Evolutionary conservation across 2,888 invertebrate genomes (phyloP), one percentile per base, ranked within the genome.

Genomic region (Pterostichus niger): DNA sequence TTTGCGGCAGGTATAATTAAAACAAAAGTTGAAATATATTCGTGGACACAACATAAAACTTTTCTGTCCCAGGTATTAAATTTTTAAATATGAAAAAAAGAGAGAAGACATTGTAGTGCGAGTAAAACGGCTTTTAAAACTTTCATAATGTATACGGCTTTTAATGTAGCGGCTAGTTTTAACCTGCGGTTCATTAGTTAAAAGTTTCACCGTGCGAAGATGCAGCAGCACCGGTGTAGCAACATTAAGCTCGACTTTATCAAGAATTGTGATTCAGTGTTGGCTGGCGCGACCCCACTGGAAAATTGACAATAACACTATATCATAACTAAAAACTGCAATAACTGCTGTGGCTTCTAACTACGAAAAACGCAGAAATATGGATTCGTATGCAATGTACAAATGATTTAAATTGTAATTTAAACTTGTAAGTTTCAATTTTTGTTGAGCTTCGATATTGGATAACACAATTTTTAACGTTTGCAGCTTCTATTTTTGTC

Each of bases 131-230:
- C 75, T 82, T 82, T 82, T 73, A 82, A 75, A 82, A 82, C 61
- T 82, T 82, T 75, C 56, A 75, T 82, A 82, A 82, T 82, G 82
- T 82, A 59, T 75, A 82, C 82, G 15, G 46, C 49, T 82, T 82
- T 82, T 80, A 82, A 82, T 82, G 82, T 75, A 75, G 46, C 61
- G 46, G 52, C 80, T 80, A 80, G 80, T 71, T 80, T 49, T 40
- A 40, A 49, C 54, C 68, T 68, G 40, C 46, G 35, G 61, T 61
- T 75, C 81, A 73, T 81, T 81, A 81, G 81, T 81, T 81, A 44
- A 71, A 81, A 82, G 75, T 75, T 82, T 82, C 44, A 7, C 44
- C 68, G 40, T 40, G 40, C 40, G 40, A 40, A 40, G 40, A 40
- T 9, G 40, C 6, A 40, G 40, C 40, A 40, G 40, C 6, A 40